Evolutionary conservation across 2,888 invertebrate genomes (phyloP), one percentile per base, ranked within the genome.

Genomic region (Dolichomitus sp.): DNA sequence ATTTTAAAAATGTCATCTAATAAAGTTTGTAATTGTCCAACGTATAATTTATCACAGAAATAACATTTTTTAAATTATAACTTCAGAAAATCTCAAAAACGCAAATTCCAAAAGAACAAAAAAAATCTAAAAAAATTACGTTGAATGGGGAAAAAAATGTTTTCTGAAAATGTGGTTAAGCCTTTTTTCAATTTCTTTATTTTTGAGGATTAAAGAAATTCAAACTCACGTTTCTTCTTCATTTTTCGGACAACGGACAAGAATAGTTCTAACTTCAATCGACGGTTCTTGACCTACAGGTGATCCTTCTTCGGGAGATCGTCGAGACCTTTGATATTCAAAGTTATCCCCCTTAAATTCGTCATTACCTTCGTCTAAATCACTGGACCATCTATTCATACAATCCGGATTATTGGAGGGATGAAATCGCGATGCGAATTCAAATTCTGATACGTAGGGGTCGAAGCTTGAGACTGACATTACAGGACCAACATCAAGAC

Each of bases 321-420:
- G 65, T 30, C 70, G 72, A 23, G 68, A 70, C 63, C 79, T 73
- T 54, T 65, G 11, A 12, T 68, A 42, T 23, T 48, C 45, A 9
- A 61, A 77, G 42, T 79, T 12, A 11, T 5, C 0, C 30, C 42
- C 23, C 23, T 76, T 17, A 57, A 69, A 45, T 27, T 72, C 61
- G 11, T 82, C 68, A 0, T 80, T 42, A 48, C 61, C 42, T 14
- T 76, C 63, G 4, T 68, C 48, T 3, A 54, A 33, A 23, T 48
- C 57, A n/a, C 50, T 70, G 0, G 78, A 37, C 75, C 76, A 84
- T 59, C 72, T 74, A n/a, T 79, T 85, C 1, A 70, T 66, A 57
- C 90, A 90, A 19, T 85, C 78, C 0, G 89, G 89, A 84, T 90
- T 90, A 61, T 81, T 86, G 54, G 89, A 88, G 11, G 90, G 90